Base-by-base conservation (phyloP, 2,888 invertebrate species). In the Drosophila falleni region DNA sequence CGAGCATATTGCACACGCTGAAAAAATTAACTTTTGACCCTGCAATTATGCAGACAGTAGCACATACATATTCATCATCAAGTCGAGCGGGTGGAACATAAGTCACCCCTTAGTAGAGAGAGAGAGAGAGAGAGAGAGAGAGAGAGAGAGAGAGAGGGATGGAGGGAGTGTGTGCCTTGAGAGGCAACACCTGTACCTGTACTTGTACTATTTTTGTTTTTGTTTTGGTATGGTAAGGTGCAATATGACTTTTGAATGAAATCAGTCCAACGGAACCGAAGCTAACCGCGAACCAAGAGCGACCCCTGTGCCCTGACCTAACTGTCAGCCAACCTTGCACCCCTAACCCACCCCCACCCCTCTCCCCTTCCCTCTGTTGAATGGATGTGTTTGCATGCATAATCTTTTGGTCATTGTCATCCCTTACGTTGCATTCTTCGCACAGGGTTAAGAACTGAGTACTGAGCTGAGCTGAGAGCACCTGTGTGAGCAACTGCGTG, bases 211-310 rank as follows among this genome's bases (percentile, higher is more conserved):
- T n/a, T n/a, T n/a, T n/a, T n/a, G 37, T 64, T 3, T 33, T 23
- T 9, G 31, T 5, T 33, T 23, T 9, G 35, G 58, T 55, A 44
- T 59, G 46, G 56, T 58, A 83, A 90, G 89, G 90, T 90, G 89
- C 90, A 84, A 83, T 81, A 88, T 89, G 89, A 89, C 90, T 90
- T 86, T 79, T 74, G 41, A 51, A 71, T 65, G 76, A 86, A 90
- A 90, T 88, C 90, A 90, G 80, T 88, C 87, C 86, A 74, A 86
- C 64, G 90, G 88, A 88, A 90, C 88, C 80, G 86, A 74, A 63
- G 64, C 58, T 41, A 66, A 73, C 77, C 79, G 75, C 67, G 53
- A 49, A 54, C 53, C 61, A 62, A 47, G 31, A 62, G 42, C 59
- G 53, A 73, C 55, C 56, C 51, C 15, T 19, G 58, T 16, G 61